A percentile compares a stretch with the other conserved stretches of the same genome.
Conservation (phyloP, 2,888 invertebrate species). For the Ochlodes sylvanus region DNA sequence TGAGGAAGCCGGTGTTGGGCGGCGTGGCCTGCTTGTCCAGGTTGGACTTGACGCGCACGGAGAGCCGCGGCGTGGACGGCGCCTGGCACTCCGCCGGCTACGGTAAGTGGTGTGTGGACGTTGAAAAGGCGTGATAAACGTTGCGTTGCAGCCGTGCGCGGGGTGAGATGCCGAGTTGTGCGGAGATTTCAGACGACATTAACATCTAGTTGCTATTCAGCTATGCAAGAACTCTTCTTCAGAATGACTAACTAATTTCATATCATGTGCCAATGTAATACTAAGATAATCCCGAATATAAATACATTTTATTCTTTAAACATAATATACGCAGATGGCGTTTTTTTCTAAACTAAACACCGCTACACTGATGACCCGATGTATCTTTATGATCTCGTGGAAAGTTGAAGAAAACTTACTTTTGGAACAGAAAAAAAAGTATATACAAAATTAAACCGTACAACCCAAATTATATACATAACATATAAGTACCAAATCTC, state of each 20-base stretch:
- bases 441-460: not conserved
- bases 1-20: constrained; percentile 68
- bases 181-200: constrained; percentile 5
- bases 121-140: constrained; percentile 1
- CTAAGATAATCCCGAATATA: too few relatives aligned
- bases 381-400: too few relatives aligned
- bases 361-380: too few relatives aligned
- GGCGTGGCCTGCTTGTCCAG: constrained; percentile 45
- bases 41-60: constrained; percentile 46
- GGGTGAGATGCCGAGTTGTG: constrained; percentile 13
- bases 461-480: too few relatives aligned
- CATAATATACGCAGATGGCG: too few relatives aligned
- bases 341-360: too few relatives aligned
- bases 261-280: too few relatives aligned
- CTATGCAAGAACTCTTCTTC: not conserved
- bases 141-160: not conserved
- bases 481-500: constrained; percentile 44
- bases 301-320: too few relatives aligned
- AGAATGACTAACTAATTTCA: too few relatives aligned
- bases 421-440: not conserved
- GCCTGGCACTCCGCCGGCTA: constrained; percentile 37
- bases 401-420: too few relatives aligned
- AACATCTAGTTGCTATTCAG: not conserved
- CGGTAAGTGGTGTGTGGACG: not conserved
- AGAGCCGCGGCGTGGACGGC: constrained; percentile 46